Evolutionary conservation across 2,888 invertebrate species (phyloP), one percentile per base, ranked within the genome.

Genomic region (Agriopis aurantiaria): DNA sequence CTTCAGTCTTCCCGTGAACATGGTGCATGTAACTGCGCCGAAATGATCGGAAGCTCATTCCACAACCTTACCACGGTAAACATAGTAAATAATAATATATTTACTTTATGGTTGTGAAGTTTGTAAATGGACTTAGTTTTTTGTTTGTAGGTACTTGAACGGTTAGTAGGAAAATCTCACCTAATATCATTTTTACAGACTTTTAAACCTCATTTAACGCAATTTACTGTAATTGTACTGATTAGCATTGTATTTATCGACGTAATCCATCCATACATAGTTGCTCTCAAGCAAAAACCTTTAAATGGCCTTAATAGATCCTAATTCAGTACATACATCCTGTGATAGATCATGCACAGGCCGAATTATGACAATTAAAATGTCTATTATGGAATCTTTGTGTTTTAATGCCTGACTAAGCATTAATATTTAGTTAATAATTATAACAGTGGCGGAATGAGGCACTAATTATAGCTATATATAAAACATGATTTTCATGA

Each of bases 281-380:
- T 53, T 12, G 12, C 53, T 5, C 8, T 10, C 8, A 10, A 52
- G n/a, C 33, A 41, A 23, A 5, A 46, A 46, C 8, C 17, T 12
- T 23, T 8, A 46, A 58, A 46, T 17, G 58, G 8, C 43, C 33
- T 8, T 58, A 58, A 58, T 48, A 8, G 43, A 10, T 57, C 10
- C 10, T 57, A 46, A 58, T 58, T 23, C 46, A 46, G 17, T 65
- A 10, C 43, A 46, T 40, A 17, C 48, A 66, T 66, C 65, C 65
- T 59, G 41, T 11, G 33, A 45, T 46, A 5, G 45, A 59, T 51
- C 14, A 53, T 40, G 53, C 45, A 41, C 46, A 53, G 55, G 11
- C 23, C 66, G 46, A 58, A 59, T 59, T 66, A 48, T 55, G 8
- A n/a, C 40, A 48, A 59, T 53, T 59, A 65, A 58, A n/a, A 17